Evolutionary conservation across 2,888 invertebrate species (phyloP).

Genomic region (Syrista parreyssii): DNA sequence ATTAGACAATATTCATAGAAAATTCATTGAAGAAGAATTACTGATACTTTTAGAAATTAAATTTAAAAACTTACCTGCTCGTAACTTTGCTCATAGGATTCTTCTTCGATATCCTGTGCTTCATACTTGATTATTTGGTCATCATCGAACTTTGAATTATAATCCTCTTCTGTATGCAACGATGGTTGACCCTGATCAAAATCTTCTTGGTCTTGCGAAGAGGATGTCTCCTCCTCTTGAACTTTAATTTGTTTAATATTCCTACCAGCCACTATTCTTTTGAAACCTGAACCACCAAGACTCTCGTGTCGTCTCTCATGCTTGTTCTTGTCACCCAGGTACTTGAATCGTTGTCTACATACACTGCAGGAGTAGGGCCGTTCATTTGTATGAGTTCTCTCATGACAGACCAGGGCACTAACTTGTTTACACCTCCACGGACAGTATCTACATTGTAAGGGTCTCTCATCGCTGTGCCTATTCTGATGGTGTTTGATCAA

Average conservation of each 20-base stretch:
- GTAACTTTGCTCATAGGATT: constrained; percentile 42
- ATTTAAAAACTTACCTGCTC: constrained; percentile 37
- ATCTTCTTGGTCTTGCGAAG: constrained; percentile 47
- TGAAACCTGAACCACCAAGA: constrained; percentile 62
- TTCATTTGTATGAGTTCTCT: constrained; percentile 63
- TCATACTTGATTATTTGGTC: constrained; percentile 24
- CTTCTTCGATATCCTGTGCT: constrained; percentile 40
- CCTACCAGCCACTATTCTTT: constrained; percentile 58
- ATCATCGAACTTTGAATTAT: constrained; percentile 6
- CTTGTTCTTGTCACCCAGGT: constrained; percentile 63
- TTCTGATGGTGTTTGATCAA: constrained; percentile 63
- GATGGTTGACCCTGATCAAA: constrained; percentile 25
- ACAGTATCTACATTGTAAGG: constrained; percentile 59
- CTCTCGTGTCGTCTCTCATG: constrained; percentile 62
- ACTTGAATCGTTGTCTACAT: constrained; percentile 61
- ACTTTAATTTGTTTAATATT: constrained; percentile 41
- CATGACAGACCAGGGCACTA: constrained; percentile 63
- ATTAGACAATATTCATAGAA: not conserved
- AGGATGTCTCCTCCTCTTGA: constrained; percentile 37
- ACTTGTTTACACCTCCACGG: constrained; percentile 63
- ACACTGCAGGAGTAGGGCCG: constrained; percentile 61
- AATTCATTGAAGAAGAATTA: not conserved
- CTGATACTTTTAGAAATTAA: not conserved
- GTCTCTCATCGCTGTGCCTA: constrained; percentile 61
- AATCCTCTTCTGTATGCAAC: constrained; percentile 10